These are phyloP conservation scores for Grantiella picta DNA, from an alignment of 2,113 vertebrate genomes.

Conservation along the genomic window DNA sequence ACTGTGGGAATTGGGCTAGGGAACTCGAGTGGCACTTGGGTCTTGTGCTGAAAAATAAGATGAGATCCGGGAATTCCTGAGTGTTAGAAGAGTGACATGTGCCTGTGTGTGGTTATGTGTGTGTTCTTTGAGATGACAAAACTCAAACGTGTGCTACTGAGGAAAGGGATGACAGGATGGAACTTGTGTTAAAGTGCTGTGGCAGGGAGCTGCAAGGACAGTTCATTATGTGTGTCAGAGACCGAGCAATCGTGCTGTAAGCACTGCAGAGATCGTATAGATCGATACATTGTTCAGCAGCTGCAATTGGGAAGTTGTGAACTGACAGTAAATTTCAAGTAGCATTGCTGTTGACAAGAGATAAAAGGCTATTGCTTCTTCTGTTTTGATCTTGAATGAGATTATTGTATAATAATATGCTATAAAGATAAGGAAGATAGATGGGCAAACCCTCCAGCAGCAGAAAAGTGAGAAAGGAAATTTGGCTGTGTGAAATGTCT, in stretches of 20 bases:
- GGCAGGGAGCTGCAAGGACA: not conserved
- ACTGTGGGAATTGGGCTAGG: not conserved
- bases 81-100: not conserved
- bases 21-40: not conserved
- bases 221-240: not conserved
- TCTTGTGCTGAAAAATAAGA: not conserved
- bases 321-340: not conserved
- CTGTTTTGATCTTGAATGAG: not conserved
- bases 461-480: not conserved
- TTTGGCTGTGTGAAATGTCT: not conserved
- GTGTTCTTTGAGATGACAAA: not conserved
- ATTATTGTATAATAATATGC: not conserved
- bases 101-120: accelerated
- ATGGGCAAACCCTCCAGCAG: not conserved
- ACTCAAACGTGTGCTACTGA: not conserved
- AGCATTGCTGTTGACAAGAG: not conserved
- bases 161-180: not conserved
- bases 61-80: not conserved
- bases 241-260: not conserved
- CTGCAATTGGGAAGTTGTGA: not conserved
- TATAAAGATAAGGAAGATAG: not conserved
- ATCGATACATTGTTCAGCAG: not conserved
- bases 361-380: not conserved
- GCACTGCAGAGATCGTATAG: not conserved
- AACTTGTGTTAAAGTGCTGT: not conserved